Evolutionary conservation across 2,797 vertebrate genomes (phyloP).

Genomic region (Silurus lanzhouensis): DNA sequence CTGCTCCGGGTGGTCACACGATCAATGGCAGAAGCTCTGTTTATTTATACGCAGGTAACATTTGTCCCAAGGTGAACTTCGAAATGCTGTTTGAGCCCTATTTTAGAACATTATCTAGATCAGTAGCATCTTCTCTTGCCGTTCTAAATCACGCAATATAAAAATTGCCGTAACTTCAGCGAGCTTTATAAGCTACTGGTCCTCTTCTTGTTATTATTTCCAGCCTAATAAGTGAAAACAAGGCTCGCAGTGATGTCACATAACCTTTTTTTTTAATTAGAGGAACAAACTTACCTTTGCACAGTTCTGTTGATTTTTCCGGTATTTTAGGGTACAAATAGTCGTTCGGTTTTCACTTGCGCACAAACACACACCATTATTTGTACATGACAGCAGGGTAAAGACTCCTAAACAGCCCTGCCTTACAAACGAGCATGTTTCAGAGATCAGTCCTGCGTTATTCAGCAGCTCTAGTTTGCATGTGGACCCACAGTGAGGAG

Average conservation of each 20-base stretch:
- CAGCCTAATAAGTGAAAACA: background rate
- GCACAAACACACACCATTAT: slow-evolving; percentile 55
- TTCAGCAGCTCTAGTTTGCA: slow-evolving; percentile 72
- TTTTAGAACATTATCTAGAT: background rate
- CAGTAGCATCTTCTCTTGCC: no score
- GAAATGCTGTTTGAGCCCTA: background rate
- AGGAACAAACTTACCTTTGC: background rate
- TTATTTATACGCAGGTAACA: slow-evolving; percentile 16
- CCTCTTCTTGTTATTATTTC: background rate
- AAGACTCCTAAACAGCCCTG: slow-evolving; percentile 63
- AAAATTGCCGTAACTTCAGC: background rate
- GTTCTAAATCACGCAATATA: background rate
- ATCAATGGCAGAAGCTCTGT: background rate
- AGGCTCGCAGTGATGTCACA: background rate
- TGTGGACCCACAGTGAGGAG: slow-evolving; percentile 68
- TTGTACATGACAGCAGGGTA: slow-evolving; percentile 72
- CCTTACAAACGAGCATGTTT: slow-evolving; percentile 73
- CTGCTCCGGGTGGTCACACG: background rate
- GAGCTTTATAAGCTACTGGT: background rate
- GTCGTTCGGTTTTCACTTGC: background rate
- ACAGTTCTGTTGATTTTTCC: background rate
- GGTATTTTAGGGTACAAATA: background rate
- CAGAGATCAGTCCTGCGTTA: slow-evolving; percentile 68
- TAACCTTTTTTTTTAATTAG: background rate
- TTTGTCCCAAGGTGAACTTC: background rate